Conservation (phyloP, 1,140 invertebrate species). For the Bombus breviceps region DNA sequence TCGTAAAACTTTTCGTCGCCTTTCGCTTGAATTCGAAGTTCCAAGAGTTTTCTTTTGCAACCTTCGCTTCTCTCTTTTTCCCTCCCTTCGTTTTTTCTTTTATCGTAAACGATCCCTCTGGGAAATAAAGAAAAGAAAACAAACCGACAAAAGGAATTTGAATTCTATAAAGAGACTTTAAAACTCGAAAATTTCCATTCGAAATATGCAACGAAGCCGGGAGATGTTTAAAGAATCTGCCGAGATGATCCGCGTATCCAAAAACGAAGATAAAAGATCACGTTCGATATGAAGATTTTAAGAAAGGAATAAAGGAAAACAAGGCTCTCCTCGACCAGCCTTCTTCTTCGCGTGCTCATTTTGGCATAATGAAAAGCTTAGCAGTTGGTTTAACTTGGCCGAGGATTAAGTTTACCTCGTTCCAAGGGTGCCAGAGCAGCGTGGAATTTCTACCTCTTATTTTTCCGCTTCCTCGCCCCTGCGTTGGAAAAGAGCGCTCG, state of each 20-base stretch:
- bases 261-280: slow-evolving; percentile 10
- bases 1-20: slow-evolving; percentile 71
- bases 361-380: slow-evolving; percentile 70
- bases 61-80: neutral
- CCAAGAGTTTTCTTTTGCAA: slow-evolving; percentile 26
- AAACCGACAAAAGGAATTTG: neutral
- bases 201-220: too few relatives aligned
- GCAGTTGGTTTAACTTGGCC: slow-evolving; percentile 72
- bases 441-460: slow-evolving; percentile 72
- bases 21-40: slow-evolving; percentile 61
- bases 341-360: slow-evolving; percentile 48
- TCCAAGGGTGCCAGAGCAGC: slow-evolving; percentile 66
- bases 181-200: neutral
- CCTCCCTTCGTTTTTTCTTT: slow-evolving; percentile 14
- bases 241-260: neutral
- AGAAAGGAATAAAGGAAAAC: slow-evolving; percentile 1
- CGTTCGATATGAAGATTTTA: neutral
- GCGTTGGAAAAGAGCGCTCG: slow-evolving; percentile 57
- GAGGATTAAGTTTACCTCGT: slow-evolving; percentile 73
- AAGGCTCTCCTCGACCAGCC: slow-evolving; percentile 25
- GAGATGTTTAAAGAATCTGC: neutral
- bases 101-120: slow-evolving; percentile 54
- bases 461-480: slow-evolving; percentile 67
- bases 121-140: slow-evolving; percentile 34
- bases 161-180: neutral